Evolutionary conservation across 2,888 invertebrate species (phyloP), one percentile per base, ranked within the genome.

Genomic region (Drosophila glabriapex): DNA sequence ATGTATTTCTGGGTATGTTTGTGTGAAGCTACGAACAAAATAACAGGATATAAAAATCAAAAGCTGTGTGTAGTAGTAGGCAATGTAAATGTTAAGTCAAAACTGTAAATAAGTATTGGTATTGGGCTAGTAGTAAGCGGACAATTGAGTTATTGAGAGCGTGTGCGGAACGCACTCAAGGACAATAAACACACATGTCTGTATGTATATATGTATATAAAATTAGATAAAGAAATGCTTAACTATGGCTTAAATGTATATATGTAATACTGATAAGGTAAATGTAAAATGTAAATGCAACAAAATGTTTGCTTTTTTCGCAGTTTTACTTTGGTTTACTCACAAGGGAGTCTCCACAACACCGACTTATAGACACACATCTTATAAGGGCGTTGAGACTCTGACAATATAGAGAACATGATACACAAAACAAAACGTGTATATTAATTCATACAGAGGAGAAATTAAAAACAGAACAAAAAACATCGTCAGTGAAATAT

Each of bases 331-430:
- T 85, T 87, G 90, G 85, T 85, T 85, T 92, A 93, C 92, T 92
- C 92, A 93, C 92, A 92, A 92, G 83, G 89, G 90, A 91, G 88
- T 91, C 90, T 83, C 92, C 90, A 91, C 91, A 92, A 92, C 93
- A 91, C 92, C 92, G 90, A 91, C 91, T 91, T 86, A 90, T 79
- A 81, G 90, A 82, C 78, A 89, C 89, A 90, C 88, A 85, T 82
- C 87, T 55, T 82, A 87, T 89, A 91, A 87, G 91, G 81, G 89
- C 82, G 77, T 90, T 91, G 89, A 91, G 83, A 91, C 86, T 82
- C 90, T 83, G 88, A 84, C 78, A 83, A 80, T 83, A 90, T 90
- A 69, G 76, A 85, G 79, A 82, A 84, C 82, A 83, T 78, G 78
- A 89, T 73, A 90, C 81, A 81, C 81, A 84, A 73, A 87, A 78